Base-by-base conservation (phyloP, 2,888 invertebrate species). In the Luffia ferchaultella region DNA sequence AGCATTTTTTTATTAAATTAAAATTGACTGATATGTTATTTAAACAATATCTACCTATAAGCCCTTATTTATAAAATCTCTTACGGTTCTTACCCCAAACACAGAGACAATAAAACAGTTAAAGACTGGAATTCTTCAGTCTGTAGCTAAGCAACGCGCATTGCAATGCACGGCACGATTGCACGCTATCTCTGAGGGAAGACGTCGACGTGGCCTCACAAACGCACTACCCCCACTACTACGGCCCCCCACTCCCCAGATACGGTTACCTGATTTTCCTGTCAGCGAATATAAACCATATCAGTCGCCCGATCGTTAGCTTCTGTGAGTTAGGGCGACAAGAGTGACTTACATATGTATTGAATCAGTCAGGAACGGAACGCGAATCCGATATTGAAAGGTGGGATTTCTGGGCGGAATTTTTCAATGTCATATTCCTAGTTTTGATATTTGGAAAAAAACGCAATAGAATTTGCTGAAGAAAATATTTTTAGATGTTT, bases 111-210 rank as follows among this genome's bases (percentile, higher is more conserved):
- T n/a, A n/a, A n/a, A n/a, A n/a, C n/a, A n/a, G n/a, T n/a, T n/a
- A n/a, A n/a, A n/a, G n/a, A n/a, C n/a, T n/a, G n/a, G n/a, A n/a
- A n/a, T n/a, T n/a, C n/a, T n/a, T n/a, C n/a, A n/a, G n/a, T n/a
- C n/a, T n/a, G n/a, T n/a, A n/a, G n/a, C n/a, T n/a, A n/a, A n/a
- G n/a, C n/a, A n/a, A n/a, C n/a, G 50, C 58, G 58, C 62, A 64
- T 68, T 65, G 64, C 60, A 59, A 68, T 67, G 64, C 70, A 61
- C 65, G 60, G 60, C 64, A 65, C 67, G 67, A 57, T 60, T 59
- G 60, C 64, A 62, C 64, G 62, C 58, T 3, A 63, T 64, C 62
- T 67, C 63, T 63, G 52, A 62, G 61, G 63, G 30, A 30, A 12
- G 30, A 12, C 30, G 30, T 12, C 30, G 30, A 30, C 30, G 19